Conservation (phyloP, 1,140 invertebrate genomes). For the Cyclina sinensis region DNA sequence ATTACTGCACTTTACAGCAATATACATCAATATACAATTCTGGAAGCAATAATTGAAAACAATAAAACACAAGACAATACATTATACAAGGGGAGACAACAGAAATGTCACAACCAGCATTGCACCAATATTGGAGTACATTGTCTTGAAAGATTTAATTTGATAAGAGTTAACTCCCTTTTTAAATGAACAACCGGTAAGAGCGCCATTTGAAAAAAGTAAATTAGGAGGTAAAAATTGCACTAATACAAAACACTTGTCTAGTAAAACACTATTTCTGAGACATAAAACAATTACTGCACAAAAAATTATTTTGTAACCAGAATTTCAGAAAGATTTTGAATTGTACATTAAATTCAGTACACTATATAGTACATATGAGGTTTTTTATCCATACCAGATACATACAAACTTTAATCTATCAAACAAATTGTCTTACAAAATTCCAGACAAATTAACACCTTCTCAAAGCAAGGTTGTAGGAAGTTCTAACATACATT, state of each 20-base stretch:
- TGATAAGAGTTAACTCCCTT: slow-evolving; percentile 6
- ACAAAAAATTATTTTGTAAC: not conserved
- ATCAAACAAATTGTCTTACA: not conserved
- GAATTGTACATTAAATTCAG: slow-evolving; percentile 4
- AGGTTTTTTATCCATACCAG: no score
- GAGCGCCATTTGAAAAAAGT: slow-evolving; percentile 3
- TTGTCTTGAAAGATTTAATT: not conserved
- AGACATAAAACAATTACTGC: slow-evolving; percentile 1
- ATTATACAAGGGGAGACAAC: not conserved
- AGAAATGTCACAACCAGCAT: slow-evolving; percentile 16
- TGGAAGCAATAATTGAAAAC: not conserved
- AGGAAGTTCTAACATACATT: no score
- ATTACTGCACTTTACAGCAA: not conserved
- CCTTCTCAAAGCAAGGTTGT: no score
- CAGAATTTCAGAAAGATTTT: slow-evolving; percentile 6
- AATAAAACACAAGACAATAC: slow-evolving; percentile 27
- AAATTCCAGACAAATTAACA: no score
- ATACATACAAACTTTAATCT: no score
- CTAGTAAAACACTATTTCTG: not conserved
- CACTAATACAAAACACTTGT: slow-evolving; percentile 6
- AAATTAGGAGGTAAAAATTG: slow-evolving; percentile 41
- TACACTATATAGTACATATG: not conserved
- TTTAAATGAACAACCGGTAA: no score
- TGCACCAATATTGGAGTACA: slow-evolving; percentile 40
- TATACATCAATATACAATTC: no score